Percentiles rank a stretch among this genome's conserved stretches.
Evolutionary conservation across 2,113 vertebrate species (phyloP).

Genomic region (Nothoprocta pentlandii): DNA sequence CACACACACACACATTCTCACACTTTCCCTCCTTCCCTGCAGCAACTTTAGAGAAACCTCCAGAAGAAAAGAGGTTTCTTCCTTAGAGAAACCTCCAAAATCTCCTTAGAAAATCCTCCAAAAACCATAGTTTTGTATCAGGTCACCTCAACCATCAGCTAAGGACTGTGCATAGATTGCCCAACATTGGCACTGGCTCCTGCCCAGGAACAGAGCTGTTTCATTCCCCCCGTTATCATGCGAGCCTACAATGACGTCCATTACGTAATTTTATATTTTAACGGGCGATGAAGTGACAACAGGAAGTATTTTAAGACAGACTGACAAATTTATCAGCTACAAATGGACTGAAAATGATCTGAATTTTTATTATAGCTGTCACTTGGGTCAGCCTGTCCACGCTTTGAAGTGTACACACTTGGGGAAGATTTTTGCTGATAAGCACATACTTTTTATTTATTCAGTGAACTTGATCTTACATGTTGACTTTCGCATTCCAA

Average conservation of each 20-base stretch:
- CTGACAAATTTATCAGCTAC: slow-evolving; percentile 49
- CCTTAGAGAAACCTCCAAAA: neutral
- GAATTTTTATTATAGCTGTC: slow-evolving; percentile 1
- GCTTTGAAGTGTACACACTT: slow-evolving; percentile 16
- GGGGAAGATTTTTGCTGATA: slow-evolving; percentile 52
- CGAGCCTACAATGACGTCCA: neutral
- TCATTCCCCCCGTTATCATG: neutral
- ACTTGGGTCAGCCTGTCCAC: neutral
- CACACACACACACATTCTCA: too few relatives aligned
- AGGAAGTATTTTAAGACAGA: neutral
- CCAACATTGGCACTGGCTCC: neutral
- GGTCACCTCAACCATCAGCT: neutral
- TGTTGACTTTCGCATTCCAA: slow-evolving; percentile 40
- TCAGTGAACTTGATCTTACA: slow-evolving; percentile 40
- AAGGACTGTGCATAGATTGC: neutral
- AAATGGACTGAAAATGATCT: neutral
- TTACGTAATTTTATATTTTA: slow-evolving; percentile 4
- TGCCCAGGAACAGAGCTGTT: slow-evolving; percentile 20
- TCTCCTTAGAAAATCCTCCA: neutral
- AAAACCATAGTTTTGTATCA: neutral
- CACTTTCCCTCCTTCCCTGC: too few relatives aligned
- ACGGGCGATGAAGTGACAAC: slow-evolving; percentile 46
- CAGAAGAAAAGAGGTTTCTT: too few relatives aligned
- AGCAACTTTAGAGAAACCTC: neutral
- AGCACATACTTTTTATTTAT: slow-evolving; percentile 38